Percentiles rank a stretch among this genome's conserved stretches.
These are phyloP conservation scores for Euwallacea fornicatus DNA, from an alignment of 1,140 invertebrate genomes.

Conservation along the genomic window DNA sequence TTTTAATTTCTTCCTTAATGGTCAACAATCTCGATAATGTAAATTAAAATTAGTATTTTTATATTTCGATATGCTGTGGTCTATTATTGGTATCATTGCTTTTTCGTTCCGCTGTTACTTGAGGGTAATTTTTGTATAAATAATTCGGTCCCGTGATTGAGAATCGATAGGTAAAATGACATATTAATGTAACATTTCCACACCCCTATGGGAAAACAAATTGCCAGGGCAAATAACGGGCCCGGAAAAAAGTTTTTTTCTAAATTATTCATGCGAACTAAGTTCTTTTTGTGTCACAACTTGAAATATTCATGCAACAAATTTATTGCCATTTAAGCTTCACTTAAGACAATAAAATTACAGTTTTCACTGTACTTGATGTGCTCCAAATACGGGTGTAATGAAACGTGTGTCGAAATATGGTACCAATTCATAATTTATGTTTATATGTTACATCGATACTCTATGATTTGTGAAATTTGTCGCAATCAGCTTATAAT, in stretches of 20 bases:
- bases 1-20: too few species aligned
- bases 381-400: too few species aligned
- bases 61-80: not conserved
- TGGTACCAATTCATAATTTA: too few species aligned
- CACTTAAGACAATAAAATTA: too few species aligned
- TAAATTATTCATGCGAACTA: conserved; percentile 1
- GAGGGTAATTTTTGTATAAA: conserved; percentile 32
- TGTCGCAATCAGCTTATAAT: too few species aligned
- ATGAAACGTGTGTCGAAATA: too few species aligned
- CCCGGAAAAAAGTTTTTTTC: conserved; percentile 20
- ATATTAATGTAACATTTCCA: conserved; percentile 37
- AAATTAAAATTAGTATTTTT: conserved; percentile 11
- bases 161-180: conserved; percentile 35
- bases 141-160: conserved; percentile 34
- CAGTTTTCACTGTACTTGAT: too few species aligned
- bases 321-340: too few species aligned
- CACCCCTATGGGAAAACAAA: conserved; percentile 33
- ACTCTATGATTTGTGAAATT: too few species aligned
- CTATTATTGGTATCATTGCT: conserved; percentile 18
- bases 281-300: too few species aligned
- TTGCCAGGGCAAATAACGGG: conserved; percentile 29
- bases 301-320: too few species aligned
- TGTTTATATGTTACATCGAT: too few species aligned
- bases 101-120: conserved; percentile 22
- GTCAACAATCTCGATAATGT: not conserved